Evolutionary conservation across 2,888 invertebrate genomes (phyloP), one percentile per base, ranked within the genome.

Genomic region (Chymomyza amoena): DNA sequence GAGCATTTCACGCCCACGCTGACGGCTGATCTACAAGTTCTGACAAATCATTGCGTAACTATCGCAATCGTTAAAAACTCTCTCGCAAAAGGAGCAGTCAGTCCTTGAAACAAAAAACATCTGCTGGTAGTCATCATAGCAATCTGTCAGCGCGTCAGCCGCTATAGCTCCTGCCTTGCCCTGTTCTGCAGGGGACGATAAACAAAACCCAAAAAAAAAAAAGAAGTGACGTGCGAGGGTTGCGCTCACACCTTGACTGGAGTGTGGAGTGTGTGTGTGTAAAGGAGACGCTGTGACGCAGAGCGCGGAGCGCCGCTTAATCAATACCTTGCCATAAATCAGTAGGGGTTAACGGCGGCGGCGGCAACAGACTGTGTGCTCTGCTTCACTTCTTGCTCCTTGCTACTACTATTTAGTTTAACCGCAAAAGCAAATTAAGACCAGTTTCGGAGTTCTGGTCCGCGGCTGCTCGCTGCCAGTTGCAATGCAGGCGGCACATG

Each of bases 21-120:
- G 72, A 78, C 77, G 77, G 75, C 76, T 72, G 18, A 25, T 7
- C 39, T 16, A n/a, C 18, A 32, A 50, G 18, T 20, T 25, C 50
- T 62, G 18, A 64, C 70, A 77, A 88, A 87, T 87, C 84, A 84
- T 88, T 86, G 83, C 85, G 80, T 86, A 86, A 86, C 83, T 74
- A 81, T 74, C n/a, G 72, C 76, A 66, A 73, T 56, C 36, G 20
- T 20, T 32, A 56, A 18, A 67, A 32, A 32, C 39, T 45, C 39
- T 32, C 32, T 32, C 32, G 32, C 4, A 13, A 45, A 45, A 45
- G 39, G 13, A 45, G 39, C 39, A 45, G 39, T 13, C 39, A 54
- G 54, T 32, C 54, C 54, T 57, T 67, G 52, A 20, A 50, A 25
- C n/a, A 25, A 20, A 72, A 71, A 80, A 80, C 80, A 80, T 77